Conservation (phyloP, 2,113 vertebrate species). For the Eleginops maclovinus region DNA sequence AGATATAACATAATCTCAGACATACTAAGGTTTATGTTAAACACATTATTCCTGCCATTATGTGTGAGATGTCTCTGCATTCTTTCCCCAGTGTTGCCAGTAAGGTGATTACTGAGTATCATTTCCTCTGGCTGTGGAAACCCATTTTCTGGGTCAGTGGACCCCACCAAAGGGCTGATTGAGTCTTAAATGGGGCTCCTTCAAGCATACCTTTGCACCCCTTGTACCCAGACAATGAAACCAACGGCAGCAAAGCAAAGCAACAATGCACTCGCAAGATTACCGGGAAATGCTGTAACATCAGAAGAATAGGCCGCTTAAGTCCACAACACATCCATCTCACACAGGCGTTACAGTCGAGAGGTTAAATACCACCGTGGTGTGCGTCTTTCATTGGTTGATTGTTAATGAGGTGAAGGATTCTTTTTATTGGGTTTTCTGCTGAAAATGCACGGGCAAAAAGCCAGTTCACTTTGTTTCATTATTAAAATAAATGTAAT, state of each 20-base stretch:
- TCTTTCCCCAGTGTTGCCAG: conserved; percentile 63
- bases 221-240: conserved; percentile 63
- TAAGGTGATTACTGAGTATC: conserved; percentile 83
- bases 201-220: conserved; percentile 70
- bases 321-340: conserved; percentile 14
- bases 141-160: conserved; percentile 93
- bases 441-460: too few species aligned
- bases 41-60: neutral
- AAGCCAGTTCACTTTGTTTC: neutral
- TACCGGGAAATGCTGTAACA: conserved; percentile 34
- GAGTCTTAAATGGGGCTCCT: conserved; percentile 85
- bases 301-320: conserved; percentile 10
- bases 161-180: conserved; percentile 89
- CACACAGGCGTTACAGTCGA: neutral
- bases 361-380: neutral
- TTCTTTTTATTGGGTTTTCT: neutral
- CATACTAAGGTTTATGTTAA: neutral
- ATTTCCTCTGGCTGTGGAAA: conserved; percentile 91
- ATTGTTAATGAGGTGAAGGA: neutral
- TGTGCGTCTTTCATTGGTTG: neutral
- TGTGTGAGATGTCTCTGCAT: conserved; percentile 53
- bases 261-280: conserved; percentile 23
- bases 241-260: conserved; percentile 30
- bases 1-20: neutral
- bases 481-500: neutral